Evolutionary conservation across 2,888 invertebrate genomes (phyloP), one percentile per base, ranked within the genome.

Genomic region (Xanthia icteritia): DNA sequence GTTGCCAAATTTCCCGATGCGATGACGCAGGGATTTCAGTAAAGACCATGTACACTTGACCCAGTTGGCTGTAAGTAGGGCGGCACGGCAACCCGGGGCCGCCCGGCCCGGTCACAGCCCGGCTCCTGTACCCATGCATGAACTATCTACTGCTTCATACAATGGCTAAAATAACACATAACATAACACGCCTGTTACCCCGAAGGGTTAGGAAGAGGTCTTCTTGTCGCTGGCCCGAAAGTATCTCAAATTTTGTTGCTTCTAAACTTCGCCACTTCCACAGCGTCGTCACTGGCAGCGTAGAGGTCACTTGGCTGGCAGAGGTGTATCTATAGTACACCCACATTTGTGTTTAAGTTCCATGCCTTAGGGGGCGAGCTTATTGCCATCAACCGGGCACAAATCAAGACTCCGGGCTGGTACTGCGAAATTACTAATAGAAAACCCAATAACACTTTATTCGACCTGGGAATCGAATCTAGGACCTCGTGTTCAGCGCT

Each of bases 31-130:
- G 81, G 84, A 81, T 88, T 88, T 86, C 84, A 86, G 83, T 82
- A 83, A 82, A 87, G 83, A 86, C 88, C 87, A 88, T 89, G 88
- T 95, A 95, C 93, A 94, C 95, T 96, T 96, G 96, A 96, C 96
- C 96, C 83, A 94, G 84, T 92, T 96, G 63, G 64, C 65, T 73
- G 84, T 88, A 96, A 93, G 90, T 95, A 94, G 96, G 95, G 91
- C 94, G 88, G 88, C 89, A 86, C 89, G 90, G 87, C 86, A 56
- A 42, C 63, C 60, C 86, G 86, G 65, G 79, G 76, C 82, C 83
- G 79, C 76, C 82, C 83, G 75, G 80, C 66, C 88, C 73, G 48
- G 63, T 60, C 86, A 83, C 60, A 74, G 74, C 81, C 70, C 70
- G 76, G 73, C 80, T 82, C 76, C 77, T 60, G 76, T 67, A 70